Base-by-base conservation (phyloP, 2,888 invertebrate genomes). In the Idaea dimidiata region DNA sequence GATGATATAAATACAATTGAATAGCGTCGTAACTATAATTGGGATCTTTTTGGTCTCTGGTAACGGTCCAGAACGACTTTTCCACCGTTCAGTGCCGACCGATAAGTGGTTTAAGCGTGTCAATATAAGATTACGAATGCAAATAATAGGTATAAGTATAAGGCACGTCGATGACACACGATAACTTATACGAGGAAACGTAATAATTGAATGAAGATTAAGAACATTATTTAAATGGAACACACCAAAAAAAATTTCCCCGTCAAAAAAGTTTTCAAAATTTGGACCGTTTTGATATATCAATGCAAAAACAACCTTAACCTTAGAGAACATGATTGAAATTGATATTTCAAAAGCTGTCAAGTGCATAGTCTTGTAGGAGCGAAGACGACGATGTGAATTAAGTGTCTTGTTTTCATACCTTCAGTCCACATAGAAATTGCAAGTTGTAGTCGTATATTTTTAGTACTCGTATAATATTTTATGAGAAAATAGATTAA, bases 91-190 rank as follows among this genome's bases (percentile, higher is more conserved):
- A 83, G 79, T 77, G 79, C 77, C 85, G 83, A 85, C 88, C 88
- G 90, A 90, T 91, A 90, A 90, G 84, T 87, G 80, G 82, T 83
- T 84, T 81, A 81, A 80, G 84, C 77, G 83, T 88, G 90, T 91
- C 87, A 90, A 91, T 86, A 89, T 76, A 71, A 87, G 91, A 91
- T 91, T 91, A 86, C 78, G 63, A 80, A 83, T 64, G 79, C 83
- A 89, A 91, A 91, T 86, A 89, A 77, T 79, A 79, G 24, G 24
- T 24, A 24, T 24, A 77, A 80, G 81, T 78, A 75, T n/a, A 77
- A 83, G 78, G 74, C 78, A 74, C 77, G 87, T 85, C 86, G 86
- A 84, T 83, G 87, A 86, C 88, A 83, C 78, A 76, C 74, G 73
- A 70, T 80, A 82, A 81, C 76, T 78, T 72, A 77, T 73, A 77